Evolutionary conservation across 2,888 invertebrate species (phyloP).

Genomic region (Sceliomorpha sp.): DNA sequence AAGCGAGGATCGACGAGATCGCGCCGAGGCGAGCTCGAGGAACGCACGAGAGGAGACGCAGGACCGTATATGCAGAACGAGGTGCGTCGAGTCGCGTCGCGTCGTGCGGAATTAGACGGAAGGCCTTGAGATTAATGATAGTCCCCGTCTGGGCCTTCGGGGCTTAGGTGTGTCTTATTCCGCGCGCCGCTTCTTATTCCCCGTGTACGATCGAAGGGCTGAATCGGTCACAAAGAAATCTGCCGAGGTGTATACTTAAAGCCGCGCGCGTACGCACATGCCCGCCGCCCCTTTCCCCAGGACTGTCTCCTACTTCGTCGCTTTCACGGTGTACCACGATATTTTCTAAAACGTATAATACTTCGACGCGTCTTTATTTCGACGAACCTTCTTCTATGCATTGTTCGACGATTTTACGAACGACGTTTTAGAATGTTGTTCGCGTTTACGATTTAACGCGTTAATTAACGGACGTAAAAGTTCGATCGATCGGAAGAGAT

Average conservation of each 20-base stretch:
- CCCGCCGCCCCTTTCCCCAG: background rate
- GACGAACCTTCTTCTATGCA: too few species aligned
- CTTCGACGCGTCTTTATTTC: too few species aligned
- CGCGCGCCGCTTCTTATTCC: constrained; percentile 30
- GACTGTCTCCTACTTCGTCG: constrained; percentile 23
- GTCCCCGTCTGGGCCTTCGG: constrained; percentile 66
- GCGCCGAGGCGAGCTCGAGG: too few species aligned
- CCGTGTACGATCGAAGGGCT: constrained; percentile 37
- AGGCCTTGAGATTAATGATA: constrained; percentile 67
- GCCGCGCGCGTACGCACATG: too few species aligned
- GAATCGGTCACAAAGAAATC: constrained; percentile 46
- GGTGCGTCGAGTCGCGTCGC: too few species aligned
- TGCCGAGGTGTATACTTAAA: constrained; percentile 17
- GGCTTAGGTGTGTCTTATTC: constrained; percentile 67
- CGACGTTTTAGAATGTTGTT: too few species aligned
- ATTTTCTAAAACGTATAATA: too few species aligned
- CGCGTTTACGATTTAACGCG: too few species aligned
- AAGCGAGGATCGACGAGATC: too few species aligned
- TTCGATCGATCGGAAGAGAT: too few species aligned
- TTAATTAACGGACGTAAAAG: too few species aligned
- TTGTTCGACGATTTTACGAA: too few species aligned
- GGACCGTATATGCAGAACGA: constrained; percentile 53
- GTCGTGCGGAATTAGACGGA: constrained; percentile 51
- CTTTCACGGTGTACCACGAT: constrained; percentile 16
- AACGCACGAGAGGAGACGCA: constrained; percentile 34